Percentiles rank a stretch among this genome's conserved stretches.
These are phyloP conservation scores for Cyaniris semiargus DNA, from an alignment of 2,888 invertebrate species.

Conservation along the genomic window DNA sequence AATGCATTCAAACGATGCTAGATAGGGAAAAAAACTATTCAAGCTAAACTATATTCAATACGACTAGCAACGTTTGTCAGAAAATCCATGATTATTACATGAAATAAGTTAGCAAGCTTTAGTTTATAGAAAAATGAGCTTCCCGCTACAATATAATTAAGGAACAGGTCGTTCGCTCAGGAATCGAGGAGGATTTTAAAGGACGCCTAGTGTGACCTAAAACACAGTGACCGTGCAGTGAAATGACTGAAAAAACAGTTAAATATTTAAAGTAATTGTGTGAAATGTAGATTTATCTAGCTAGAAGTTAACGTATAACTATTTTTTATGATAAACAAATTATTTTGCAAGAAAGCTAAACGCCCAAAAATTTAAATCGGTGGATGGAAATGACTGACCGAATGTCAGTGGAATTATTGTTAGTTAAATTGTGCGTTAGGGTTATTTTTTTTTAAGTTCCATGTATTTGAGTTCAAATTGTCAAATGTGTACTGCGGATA, in stretches of 20 bases:
- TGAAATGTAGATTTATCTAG: constrained; percentile 56
- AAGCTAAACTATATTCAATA: constrained; percentile 17
- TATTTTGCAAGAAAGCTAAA: constrained; percentile 52
- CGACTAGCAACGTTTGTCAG: not conserved
- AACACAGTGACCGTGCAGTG: constrained; percentile 44
- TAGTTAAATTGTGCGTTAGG: not conserved
- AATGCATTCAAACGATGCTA: not conserved
- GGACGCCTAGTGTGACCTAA: constrained; percentile 41
- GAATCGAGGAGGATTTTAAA: constrained; percentile 40
- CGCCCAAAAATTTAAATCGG: constrained; percentile 34
- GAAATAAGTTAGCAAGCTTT: constrained; percentile 32
- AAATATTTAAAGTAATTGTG: constrained; percentile 49
- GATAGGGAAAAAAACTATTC: not conserved
- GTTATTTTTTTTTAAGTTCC: not conserved
- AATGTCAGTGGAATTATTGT: not conserved
- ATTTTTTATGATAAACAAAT: constrained; percentile 41
- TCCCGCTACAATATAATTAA: constrained; percentile 37
- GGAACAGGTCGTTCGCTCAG: constrained; percentile 53
- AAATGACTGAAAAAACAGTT: constrained; percentile 46
- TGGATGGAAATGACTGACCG: constrained; percentile 32
- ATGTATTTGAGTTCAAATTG: not conserved
- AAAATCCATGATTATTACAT: not conserved
- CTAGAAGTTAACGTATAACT: constrained; percentile 51
- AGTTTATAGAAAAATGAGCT: constrained; percentile 39
- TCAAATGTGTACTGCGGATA: not conserved